These are phyloP conservation scores for Polymixis flavicincta DNA, from an alignment of 2,888 invertebrate species.

Conservation along the genomic window DNA sequence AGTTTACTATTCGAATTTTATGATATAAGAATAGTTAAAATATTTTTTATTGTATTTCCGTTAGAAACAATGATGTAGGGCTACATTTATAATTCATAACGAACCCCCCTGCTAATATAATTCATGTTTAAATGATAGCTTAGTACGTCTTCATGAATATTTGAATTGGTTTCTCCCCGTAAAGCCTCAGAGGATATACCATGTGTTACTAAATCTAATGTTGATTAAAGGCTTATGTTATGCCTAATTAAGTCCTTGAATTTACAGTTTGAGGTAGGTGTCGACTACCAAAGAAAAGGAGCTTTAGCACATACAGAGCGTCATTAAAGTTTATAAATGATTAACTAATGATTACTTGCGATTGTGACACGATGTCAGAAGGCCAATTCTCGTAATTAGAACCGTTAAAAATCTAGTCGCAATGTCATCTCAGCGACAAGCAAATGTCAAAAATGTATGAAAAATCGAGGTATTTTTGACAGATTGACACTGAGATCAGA, in stretches of 20 bases:
- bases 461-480: no score
- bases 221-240: conserved; percentile 40
- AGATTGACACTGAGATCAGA: no score
- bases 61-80: conserved; percentile 7
- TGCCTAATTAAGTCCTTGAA: conserved; percentile 25
- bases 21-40: neutral
- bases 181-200: conserved; percentile 30
- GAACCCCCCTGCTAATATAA: conserved; percentile 21
- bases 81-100: conserved; percentile 37
- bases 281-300: neutral
- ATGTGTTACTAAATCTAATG: conserved; percentile 22
- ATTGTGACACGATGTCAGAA: no score
- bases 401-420: no score
- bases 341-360: conserved; percentile 4
- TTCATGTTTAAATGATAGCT: conserved; percentile 41
- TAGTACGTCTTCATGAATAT: conserved; percentile 42
- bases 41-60: conserved; percentile 4
- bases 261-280: conserved; percentile 12
- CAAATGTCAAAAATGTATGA: no score
- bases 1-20: no score
- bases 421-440: no score
- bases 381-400: no score
- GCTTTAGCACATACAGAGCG: neutral
- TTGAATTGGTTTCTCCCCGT: conserved; percentile 22
- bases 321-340: conserved; percentile 3